Evolutionary conservation across 1,140 invertebrate species (phyloP).

Genomic region (Rhopalosiphum maidis): DNA sequence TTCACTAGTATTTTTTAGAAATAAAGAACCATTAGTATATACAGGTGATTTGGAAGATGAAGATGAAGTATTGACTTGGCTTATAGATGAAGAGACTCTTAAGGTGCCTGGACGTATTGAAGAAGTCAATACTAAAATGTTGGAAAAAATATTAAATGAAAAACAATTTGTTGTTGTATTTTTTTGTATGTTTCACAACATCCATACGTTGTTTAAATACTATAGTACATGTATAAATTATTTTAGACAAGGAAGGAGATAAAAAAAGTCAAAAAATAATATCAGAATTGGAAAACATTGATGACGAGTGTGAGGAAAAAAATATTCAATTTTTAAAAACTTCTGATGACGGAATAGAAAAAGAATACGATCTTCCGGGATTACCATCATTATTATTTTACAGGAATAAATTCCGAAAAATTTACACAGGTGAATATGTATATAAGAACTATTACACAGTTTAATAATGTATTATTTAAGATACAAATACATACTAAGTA

Average conservation of each 20-base stretch:
- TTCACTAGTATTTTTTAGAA: constrained; percentile 87
- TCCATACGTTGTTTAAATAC: background rate
- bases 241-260: constrained; percentile 83
- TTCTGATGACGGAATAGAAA: constrained; percentile 85
- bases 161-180: constrained; percentile 90
- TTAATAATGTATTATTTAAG: background rate
- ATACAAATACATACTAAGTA: background rate
- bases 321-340: constrained; percentile 94
- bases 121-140: constrained; percentile 89
- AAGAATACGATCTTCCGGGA: constrained; percentile 85
- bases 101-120: constrained; percentile 93
- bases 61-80: constrained; percentile 88
- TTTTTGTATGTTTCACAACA: constrained; percentile 76
- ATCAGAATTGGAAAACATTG: constrained; percentile 90
- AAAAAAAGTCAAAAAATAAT: constrained; percentile 90
- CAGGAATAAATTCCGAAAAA: constrained; percentile 86
- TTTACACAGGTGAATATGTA: constrained; percentile 70
- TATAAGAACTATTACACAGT: background rate
- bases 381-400: constrained; percentile 89
- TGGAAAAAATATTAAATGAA: constrained; percentile 87
- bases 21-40: constrained; percentile 83
- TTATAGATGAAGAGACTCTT: constrained; percentile 89
- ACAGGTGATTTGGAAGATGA: constrained; percentile 86
- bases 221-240: background rate
- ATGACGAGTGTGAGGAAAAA: constrained; percentile 91